These are phyloP conservation scores for Drosophila testacea DNA, from an alignment of 2,888 invertebrate genomes.

Conservation along the genomic window DNA sequence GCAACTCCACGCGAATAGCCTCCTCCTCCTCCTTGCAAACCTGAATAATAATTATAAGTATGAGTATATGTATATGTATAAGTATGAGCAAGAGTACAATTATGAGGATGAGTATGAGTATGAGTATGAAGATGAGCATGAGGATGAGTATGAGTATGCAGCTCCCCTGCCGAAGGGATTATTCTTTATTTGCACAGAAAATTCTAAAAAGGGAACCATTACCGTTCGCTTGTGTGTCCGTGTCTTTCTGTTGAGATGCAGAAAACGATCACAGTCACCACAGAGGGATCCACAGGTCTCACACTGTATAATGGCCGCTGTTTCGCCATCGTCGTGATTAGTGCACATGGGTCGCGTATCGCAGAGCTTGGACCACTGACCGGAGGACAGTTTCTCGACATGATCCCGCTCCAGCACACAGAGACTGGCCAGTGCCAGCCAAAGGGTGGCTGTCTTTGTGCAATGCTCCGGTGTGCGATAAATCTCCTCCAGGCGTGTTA, in stretches of 20 bases:
- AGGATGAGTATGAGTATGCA: conserved; percentile 2
- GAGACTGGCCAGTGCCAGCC: conserved; percentile 96
- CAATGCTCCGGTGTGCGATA: conserved; percentile 92
- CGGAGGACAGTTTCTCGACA: conserved; percentile 92
- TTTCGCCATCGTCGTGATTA: conserved; percentile 98
- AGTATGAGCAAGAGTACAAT: conserved; percentile 2
- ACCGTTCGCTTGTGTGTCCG: conserved; percentile 91
- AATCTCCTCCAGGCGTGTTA: conserved; percentile 92
- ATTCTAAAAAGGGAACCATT: conserved; percentile 4
- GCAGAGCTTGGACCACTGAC: conserved; percentile 90
- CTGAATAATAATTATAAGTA: conserved; percentile 50
- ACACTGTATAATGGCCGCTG: conserved; percentile 96
- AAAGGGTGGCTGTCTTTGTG: conserved; percentile 93
- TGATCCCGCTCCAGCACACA: conserved; percentile 97
- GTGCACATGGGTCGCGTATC: conserved; percentile 92
- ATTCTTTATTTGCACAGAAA: no score
- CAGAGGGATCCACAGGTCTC: conserved; percentile 96
- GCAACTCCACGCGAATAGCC: conserved; percentile 98
- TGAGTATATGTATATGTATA: conserved; percentile 15
- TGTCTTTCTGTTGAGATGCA: conserved; percentile 96
- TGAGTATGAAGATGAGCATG: conserved; percentile 1
- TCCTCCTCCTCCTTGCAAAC: conserved; percentile 97
- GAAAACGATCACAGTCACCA: conserved; percentile 97
- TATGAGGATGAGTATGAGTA: conserved; percentile 2
- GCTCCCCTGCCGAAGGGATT: no score